Base-by-base conservation (phyloP, 2,797 vertebrate genomes). In the Okamejei kenojei region DNA sequence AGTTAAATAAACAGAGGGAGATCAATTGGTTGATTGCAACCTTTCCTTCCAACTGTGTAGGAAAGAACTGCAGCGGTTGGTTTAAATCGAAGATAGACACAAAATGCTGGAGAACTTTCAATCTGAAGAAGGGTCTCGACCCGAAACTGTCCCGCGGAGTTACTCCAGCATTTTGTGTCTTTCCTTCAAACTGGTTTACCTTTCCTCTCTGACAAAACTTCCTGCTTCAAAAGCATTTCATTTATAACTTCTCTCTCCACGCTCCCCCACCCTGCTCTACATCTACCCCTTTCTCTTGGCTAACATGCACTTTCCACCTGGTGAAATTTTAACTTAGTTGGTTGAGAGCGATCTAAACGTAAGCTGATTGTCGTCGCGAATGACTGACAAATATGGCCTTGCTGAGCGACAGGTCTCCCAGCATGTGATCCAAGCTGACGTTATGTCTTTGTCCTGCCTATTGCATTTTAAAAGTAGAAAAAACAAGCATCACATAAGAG, bases 391-490 rank as follows among this genome's bases (percentile, higher is more conserved):
- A 94, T 93, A 2, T 94, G 94, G 94, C 93, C 94, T 95, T 94
- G 95, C 93, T 94, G 95, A 96, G 95, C 96, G 96, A 95, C 95
- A 94, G 94, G 95, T 35, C 93, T 94, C 94, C 93, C 93, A 94
- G 93, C 94, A 94, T 95, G 94, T 94, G 94, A 94, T 94, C 94
- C 93, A 94, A 95, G 94, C 93, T 94, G 94, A 93, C 93, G 77
- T 93, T 94, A 95, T 96, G 96, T 97, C 96, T 96, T 96, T 95
- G 95, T 96, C 96, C 95, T 95, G 93, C 95, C 94, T 94, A 94
- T 96, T 95, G 95, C 97, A 96, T 97, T 97, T 95, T 96, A 95
- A 94, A 94, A 95, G 93, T 93, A 95, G 94, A 95, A 95, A 93
- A 95, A 94, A 94, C 94, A 94, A 94, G 94, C 94, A 94, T 94